Base-by-base conservation (phyloP, 2,888 invertebrate genomes). In the Diaphora mendica region DNA sequence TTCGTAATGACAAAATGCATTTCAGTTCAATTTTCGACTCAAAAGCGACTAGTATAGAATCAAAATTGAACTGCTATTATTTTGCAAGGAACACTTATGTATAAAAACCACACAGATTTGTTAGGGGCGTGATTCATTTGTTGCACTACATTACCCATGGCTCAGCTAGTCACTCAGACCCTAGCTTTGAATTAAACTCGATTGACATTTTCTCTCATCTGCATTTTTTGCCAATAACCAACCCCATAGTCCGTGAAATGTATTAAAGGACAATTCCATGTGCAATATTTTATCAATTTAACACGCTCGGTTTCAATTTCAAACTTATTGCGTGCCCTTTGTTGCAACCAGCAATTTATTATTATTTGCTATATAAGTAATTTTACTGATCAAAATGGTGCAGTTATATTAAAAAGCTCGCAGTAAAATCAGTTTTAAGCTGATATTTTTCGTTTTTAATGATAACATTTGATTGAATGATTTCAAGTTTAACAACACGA, bases 241-340 rank as follows among this genome's bases (percentile, higher is more conserved):
- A 88, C 80, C 90, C 89, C 84, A 93, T 91, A 92, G 87, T 83
- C 92, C 92, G 89, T 95, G 92, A 92, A 94, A 94, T 93, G 91
- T 93, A 92, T 93, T 91, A 92, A 90, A 92, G 89, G 88, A 90
- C 88, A 88, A 88, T 89, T 89, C 87, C 85, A 88, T 89, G 88
- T 86, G 88, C 90, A 91, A 93, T 95, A 94, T 92, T 93, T 95
- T 93, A 94, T 93, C 90, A 93, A 94, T 94, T 94, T 91, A 89
- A 85, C 87, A 92, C 91, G 93, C 91, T 92, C 84, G 90, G 91
- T 90, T 93, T 92, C 90, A 88, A 92, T 92, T 92, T 91, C 75
- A 85, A 84, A 87, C 91, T 92, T 91, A 90, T 85, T 82, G 82
- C 85, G 89, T 86, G 88, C 88, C 91, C 91, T 93, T 92, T 89